Evolutionary conservation across 2,113 vertebrate species (phyloP).

Genomic region (Dipodomys merriami): DNA sequence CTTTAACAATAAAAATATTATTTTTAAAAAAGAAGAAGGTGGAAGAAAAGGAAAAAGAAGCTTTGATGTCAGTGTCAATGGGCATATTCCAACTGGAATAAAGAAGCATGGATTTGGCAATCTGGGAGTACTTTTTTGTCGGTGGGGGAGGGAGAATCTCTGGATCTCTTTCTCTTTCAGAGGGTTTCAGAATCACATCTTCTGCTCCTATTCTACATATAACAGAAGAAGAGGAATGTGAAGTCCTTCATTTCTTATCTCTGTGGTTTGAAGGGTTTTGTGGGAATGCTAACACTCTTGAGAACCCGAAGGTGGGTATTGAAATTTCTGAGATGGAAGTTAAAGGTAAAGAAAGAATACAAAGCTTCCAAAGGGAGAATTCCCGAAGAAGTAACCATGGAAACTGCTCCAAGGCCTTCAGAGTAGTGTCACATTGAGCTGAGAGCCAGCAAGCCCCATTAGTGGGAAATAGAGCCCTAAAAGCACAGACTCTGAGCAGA

Average conservation of each 20-base stretch:
- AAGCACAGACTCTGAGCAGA: constrained; percentile 61
- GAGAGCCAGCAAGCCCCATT: constrained; percentile 52
- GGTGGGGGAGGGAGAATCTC: background rate
- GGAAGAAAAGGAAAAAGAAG: background rate
- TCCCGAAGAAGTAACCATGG: constrained; percentile 79
- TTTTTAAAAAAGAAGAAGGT: too few relatives aligned
- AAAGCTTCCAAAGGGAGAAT: constrained; percentile 75
- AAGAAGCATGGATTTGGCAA: constrained; percentile 48
- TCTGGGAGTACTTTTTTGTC: background rate
- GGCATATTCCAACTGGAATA: constrained; percentile 24
- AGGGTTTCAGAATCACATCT: constrained; percentile 31
- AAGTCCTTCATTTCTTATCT: constrained; percentile 53
- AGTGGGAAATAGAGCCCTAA: constrained; percentile 50
- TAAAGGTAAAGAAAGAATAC: constrained; percentile 71
- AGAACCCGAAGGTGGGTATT: constrained; percentile 63
- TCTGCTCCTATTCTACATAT: background rate
- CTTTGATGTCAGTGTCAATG: constrained; percentile 45
- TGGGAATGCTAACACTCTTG: constrained; percentile 42
- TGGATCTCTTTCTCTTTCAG: constrained; percentile 26
- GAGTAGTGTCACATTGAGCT: constrained; percentile 60
- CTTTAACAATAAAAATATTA: too few relatives aligned
- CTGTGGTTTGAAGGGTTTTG: constrained; percentile 56
- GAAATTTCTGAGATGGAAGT: constrained; percentile 71
- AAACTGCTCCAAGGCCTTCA: constrained; percentile 75
- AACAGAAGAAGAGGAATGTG: constrained; percentile 49